Conservation (phyloP, 2,113 vertebrate genomes). For the Otus sunia region DNA sequence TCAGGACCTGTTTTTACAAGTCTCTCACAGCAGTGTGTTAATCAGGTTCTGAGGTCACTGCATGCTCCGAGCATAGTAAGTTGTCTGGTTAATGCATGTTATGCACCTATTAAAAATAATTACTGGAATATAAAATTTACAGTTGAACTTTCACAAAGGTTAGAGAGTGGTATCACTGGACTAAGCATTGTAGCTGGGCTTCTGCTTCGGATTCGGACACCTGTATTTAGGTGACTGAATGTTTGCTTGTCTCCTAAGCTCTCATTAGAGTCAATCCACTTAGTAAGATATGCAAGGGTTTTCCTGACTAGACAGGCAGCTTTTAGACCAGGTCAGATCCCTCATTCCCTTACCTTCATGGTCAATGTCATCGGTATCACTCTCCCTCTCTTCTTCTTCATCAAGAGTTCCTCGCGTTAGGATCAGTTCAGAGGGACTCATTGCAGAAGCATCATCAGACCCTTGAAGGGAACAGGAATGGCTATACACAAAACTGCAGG, state of each 20-base stretch:
- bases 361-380: constrained; percentile 92
- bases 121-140: background rate
- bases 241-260: background rate
- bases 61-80: background rate
- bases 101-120: background rate
- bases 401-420: constrained; percentile 83
- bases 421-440: constrained; percentile 88
- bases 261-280: background rate
- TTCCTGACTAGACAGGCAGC: background rate
- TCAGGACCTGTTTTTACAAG: no score
- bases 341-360: constrained; percentile 79
- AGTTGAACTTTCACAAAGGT: background rate
- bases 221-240: background rate
- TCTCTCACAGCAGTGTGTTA: background rate
- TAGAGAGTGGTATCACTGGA: background rate
- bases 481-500: background rate
- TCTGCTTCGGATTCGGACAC: background rate
- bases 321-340: background rate
- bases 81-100: background rate
- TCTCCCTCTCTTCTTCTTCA: constrained; percentile 80
- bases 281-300: background rate
- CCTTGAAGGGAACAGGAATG: constrained; percentile 32
- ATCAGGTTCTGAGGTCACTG: background rate
- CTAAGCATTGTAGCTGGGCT: background rate
- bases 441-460: constrained; percentile 9